These are phyloP conservation scores for Acleris holmiana DNA, from an alignment of 2,888 invertebrate genomes.

Conservation along the genomic window DNA sequence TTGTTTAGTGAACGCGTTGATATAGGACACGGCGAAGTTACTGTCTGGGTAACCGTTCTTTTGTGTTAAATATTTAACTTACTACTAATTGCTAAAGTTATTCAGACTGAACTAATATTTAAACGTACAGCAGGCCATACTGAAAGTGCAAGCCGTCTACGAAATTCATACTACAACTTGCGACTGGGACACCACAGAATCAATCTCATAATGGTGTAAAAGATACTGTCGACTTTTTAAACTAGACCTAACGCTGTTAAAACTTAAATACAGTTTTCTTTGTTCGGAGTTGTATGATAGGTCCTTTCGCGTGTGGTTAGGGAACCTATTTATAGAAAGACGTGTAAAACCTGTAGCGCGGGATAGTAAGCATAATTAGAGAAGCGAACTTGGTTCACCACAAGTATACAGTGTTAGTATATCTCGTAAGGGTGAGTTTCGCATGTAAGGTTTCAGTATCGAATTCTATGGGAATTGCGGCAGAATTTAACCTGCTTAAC, in stretches of 20 bases:
- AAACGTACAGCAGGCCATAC: slow-evolving; percentile 46
- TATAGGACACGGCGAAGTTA: slow-evolving; percentile 11
- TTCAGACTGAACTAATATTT: slow-evolving; percentile 34
- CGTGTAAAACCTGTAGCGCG: slow-evolving; percentile 74
- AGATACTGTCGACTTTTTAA: slow-evolving; percentile 35
- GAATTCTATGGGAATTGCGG: not conserved
- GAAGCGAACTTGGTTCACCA: slow-evolving; percentile 65
- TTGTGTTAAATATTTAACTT: slow-evolving; percentile 21
- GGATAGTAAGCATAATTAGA: slow-evolving; percentile 67
- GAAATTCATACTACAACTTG: slow-evolving; percentile 71
- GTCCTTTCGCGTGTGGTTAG: slow-evolving; percentile 45
- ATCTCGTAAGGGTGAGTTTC: not conserved
- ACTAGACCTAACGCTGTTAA: slow-evolving; percentile 42
- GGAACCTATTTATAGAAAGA: slow-evolving; percentile 74
- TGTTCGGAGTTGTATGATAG: slow-evolving; percentile 36
- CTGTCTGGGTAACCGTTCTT: slow-evolving; percentile 6
- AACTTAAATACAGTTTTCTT: slow-evolving; percentile 46
- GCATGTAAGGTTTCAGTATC: slow-evolving; percentile 13
- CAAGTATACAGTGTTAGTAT: slow-evolving; percentile 51
- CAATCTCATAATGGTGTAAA: slow-evolving; percentile 42
- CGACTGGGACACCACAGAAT: slow-evolving; percentile 69
- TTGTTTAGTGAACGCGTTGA: slow-evolving; percentile 1
- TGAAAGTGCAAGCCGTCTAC: slow-evolving; percentile 78
- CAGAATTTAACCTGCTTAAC: no score
- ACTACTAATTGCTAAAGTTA: slow-evolving; percentile 28